Conservation (phyloP, 2,113 vertebrate genomes). For the Oplegnathus fasciatus region DNA sequence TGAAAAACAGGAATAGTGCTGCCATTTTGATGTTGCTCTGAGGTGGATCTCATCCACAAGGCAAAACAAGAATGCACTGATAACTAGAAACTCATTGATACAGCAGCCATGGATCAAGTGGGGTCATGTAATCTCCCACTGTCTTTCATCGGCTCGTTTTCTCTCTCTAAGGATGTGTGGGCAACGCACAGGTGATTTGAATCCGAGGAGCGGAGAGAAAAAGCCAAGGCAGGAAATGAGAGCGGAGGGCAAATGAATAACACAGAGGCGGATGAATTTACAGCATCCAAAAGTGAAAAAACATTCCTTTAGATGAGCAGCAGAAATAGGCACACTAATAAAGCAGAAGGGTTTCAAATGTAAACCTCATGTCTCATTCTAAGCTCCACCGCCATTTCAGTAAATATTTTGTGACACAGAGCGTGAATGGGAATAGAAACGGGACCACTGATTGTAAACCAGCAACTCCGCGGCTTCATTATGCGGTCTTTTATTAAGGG, state of each 20-base stretch:
- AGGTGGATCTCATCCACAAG: conserved; percentile 38
- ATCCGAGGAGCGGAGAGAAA: conserved; percentile 37
- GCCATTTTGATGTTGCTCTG: conserved; percentile 37
- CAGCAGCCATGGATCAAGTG: conserved; percentile 58
- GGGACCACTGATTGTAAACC: background rate
- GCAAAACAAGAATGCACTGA: conserved; percentile 41
- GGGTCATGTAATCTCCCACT: conserved; percentile 60
- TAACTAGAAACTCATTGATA: conserved; percentile 50
- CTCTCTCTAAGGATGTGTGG: conserved; percentile 55
- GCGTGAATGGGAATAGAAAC: background rate
- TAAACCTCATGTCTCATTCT: conserved; percentile 33
- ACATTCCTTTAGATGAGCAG: conserved; percentile 30
- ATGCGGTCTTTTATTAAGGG: no score
- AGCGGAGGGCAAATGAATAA: conserved; percentile 50
- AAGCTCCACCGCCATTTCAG: conserved; percentile 14
- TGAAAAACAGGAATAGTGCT: conserved; percentile 29
- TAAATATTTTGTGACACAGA: conserved; percentile 36
- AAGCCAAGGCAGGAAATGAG: conserved; percentile 55
- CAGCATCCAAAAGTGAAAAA: conserved; percentile 46
- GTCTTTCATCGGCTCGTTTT: conserved; percentile 34
- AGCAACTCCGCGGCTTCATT: background rate
- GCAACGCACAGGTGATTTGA: conserved; percentile 63
- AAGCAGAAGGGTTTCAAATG: conserved; percentile 33
- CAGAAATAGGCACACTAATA: conserved; percentile 22
- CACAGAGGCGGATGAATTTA: conserved; percentile 31